Percentiles rank a stretch among this genome's conserved stretches.
Evolutionary conservation across 2,888 invertebrate genomes (phyloP).

Genomic region (Megamerina dolium): DNA sequence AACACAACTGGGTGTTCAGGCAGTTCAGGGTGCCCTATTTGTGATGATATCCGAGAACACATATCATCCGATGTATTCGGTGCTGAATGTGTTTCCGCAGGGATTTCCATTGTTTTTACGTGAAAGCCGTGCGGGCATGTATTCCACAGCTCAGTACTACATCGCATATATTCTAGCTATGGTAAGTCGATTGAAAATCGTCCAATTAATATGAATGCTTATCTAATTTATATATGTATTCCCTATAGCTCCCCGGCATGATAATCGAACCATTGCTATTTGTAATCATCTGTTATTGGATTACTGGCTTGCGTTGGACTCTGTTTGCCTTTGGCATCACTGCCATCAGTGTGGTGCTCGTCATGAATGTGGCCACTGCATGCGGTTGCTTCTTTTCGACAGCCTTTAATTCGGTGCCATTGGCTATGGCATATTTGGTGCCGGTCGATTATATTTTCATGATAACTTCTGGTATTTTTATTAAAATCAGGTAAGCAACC

Average conservation of each 20-base stretch:
- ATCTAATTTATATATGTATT: not conserved
- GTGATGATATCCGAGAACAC: constrained; percentile 85
- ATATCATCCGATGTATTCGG: constrained; percentile 86
- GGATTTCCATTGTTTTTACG: constrained; percentile 73
- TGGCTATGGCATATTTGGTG: constrained; percentile 77
- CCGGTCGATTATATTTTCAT: constrained; percentile 81
- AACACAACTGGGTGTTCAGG: constrained; percentile 78
- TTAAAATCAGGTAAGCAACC: constrained; percentile 66
- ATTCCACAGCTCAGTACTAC: constrained; percentile 74
- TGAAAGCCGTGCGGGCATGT: constrained; percentile 77
- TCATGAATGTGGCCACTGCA: constrained; percentile 80
- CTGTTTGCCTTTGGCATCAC: constrained; percentile 66
- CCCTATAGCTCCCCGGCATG: constrained; percentile 70
- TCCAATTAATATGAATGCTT: not conserved
- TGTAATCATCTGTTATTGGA: constrained; percentile 76
- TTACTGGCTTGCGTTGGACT: constrained; percentile 69
- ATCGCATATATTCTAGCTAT: constrained; percentile 70
- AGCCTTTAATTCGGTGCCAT: constrained; percentile 71
- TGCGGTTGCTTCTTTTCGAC: constrained; percentile 86
- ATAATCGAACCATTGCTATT: constrained; percentile 78
- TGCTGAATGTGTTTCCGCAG: constrained; percentile 75
- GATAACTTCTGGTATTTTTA: constrained; percentile 81
- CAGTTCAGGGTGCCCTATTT: constrained; percentile 82
- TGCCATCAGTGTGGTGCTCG: constrained; percentile 63
- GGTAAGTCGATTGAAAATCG: constrained; percentile 53